phyloP scores from a whole-genome alignment of 2,113 vertebrate species.

The Pantherophis guttatus region DNA sequence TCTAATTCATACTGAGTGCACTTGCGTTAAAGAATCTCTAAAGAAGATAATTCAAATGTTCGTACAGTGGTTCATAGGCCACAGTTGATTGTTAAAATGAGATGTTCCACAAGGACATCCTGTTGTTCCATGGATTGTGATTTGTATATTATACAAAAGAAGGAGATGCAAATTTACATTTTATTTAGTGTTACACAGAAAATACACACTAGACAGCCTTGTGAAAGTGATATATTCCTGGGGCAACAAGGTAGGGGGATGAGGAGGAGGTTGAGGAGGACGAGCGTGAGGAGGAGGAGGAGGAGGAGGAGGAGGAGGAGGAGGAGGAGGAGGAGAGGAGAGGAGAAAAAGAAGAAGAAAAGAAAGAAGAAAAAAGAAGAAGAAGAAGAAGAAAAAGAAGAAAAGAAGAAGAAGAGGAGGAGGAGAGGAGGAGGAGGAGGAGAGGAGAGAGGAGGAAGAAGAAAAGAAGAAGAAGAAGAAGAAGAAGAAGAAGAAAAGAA shows the following conservation, averaged over 20 bases:
- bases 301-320: too few species aligned
- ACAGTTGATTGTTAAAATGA: background rate
- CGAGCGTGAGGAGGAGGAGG: background rate
- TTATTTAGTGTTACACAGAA: background rate
- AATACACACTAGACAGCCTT: background rate
- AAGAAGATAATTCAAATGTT: background rate
- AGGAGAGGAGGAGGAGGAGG: too few species aligned
- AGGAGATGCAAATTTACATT: background rate
- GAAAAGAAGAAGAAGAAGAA: too few species aligned
- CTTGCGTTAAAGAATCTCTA: background rate
- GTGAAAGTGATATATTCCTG: background rate
- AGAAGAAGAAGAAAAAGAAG: too few species aligned
- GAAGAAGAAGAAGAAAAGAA: too few species aligned
- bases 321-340: constrained; percentile 3
- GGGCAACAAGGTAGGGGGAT: background rate
- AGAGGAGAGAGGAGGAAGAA: too few species aligned
- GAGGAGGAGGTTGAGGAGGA: too few species aligned
- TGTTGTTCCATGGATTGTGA: background rate
- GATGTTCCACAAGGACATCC: background rate
- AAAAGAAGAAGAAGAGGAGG: too few species aligned
- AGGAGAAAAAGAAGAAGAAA: too few species aligned
- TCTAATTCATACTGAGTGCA: background rate
- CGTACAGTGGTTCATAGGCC: background rate
- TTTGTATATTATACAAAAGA: background rate
- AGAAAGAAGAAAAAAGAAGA: too few species aligned